These are phyloP conservation scores for Eristalis intricaria DNA, from an alignment of 2,888 invertebrate genomes.

Conservation along the genomic window DNA sequence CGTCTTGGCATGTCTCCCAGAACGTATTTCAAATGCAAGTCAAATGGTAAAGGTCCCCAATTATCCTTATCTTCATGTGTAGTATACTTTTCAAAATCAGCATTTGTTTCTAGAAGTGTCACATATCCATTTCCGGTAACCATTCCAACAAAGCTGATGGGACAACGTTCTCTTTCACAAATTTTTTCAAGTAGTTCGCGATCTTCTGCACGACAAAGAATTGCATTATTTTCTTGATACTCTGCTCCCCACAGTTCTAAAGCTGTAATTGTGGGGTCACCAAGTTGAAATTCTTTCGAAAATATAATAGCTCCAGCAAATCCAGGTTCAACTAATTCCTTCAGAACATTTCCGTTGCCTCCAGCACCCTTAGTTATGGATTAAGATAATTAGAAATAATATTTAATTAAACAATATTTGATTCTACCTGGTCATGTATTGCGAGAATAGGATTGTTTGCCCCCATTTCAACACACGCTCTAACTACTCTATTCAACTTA, in stretches of 20 bases:
- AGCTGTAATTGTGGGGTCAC: conserved; percentile 96
- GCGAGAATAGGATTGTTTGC: conserved; percentile 93
- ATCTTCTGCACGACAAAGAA: conserved; percentile 88
- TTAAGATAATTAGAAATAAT: not conserved
- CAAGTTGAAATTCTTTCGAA: conserved; percentile 92
- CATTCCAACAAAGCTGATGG: conserved; percentile 95
- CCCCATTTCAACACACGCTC: conserved; percentile 93
- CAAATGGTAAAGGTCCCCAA: conserved; percentile 87
- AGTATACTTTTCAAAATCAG: conserved; percentile 81
- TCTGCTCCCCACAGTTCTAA: conserved; percentile 99
- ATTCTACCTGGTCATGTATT: conserved; percentile 92
- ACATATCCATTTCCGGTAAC: conserved; percentile 93
- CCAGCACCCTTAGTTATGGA: conserved; percentile 89
- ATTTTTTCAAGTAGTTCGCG: conserved; percentile 86
- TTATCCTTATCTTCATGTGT: conserved; percentile 78
- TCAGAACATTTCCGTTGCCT: conserved; percentile 98
- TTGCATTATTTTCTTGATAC: conserved; percentile 97
- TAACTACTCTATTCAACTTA: conserved; percentile 95
- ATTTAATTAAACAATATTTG: not conserved
- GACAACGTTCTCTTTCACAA: conserved; percentile 93
- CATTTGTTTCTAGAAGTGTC: conserved; percentile 85
- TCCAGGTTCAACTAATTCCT: conserved; percentile 95
- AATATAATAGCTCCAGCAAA: conserved; percentile 93
- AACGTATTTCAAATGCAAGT: conserved; percentile 93
- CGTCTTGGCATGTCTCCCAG: conserved; percentile 92